phyloP scores from a whole-genome alignment of 2,113 vertebrate species.

The Paralichthys olivaceus region DNA sequence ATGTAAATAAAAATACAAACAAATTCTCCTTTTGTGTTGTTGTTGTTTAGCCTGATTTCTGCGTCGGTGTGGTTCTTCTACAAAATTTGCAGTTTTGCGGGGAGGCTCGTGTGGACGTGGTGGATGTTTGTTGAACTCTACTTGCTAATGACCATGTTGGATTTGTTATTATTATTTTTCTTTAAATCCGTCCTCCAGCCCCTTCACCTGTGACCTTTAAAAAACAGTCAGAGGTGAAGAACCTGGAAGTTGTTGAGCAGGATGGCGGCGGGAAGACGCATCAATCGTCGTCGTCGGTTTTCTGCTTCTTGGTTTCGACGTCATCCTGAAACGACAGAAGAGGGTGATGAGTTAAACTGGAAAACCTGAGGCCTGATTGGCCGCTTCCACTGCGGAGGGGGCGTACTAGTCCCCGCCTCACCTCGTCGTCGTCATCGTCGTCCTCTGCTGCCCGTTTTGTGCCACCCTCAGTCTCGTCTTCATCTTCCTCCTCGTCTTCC shows the following conservation, averaged over 20 bases:
- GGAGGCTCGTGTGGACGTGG: conserved; percentile 50
- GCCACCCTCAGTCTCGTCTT: conserved; percentile 90
- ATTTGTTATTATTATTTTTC: conserved; percentile 67
- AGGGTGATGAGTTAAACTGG: not conserved
- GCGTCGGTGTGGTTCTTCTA: conserved; percentile 81
- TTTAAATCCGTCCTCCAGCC: conserved; percentile 70
- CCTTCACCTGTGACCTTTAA: conserved; percentile 63
- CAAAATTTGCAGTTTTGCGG: conserved; percentile 73
- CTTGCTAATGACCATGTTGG: conserved; percentile 90
- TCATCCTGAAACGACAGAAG: conserved; percentile 82
- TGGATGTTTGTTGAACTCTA: conserved; percentile 77
- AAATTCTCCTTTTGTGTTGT: conserved; percentile 93
- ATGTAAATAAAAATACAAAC: conserved; percentile 99
- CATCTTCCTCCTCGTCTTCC: conserved; percentile 94
- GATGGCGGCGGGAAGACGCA: conserved; percentile 66
- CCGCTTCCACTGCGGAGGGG: fast-evolving
- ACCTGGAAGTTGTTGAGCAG: conserved; percentile 76
- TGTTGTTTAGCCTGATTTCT: conserved; percentile 83
- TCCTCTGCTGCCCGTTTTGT: conserved; percentile 94
- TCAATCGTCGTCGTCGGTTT: conserved; percentile 94
- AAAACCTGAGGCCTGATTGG: fast-evolving
- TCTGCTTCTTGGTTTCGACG: conserved; percentile 96
- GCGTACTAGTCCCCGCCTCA: not conserved
- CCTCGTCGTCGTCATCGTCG: conserved; percentile 80
- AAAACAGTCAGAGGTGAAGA: conserved; percentile 68